These are phyloP conservation scores for roundworm (Caenorhabditis elegans) DNA, from an alignment of 1,140 invertebrate species.

Conservation along the genomic window WBcel235 BX284604.4:17298501-17299000, in stretches of 20 bases:
- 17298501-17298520: background rate
- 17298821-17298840: slow-evolving; percentile 76
- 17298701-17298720: background rate
- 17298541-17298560: background rate
- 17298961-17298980: slow-evolving; percentile 72
- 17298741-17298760: slow-evolving; percentile 96
- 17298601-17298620: background rate
- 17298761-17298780: slow-evolving; percentile 91
- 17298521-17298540: background rate
- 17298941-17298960: slow-evolving; percentile 90
- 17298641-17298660: background rate
- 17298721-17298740: slow-evolving; percentile 67
- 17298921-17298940: slow-evolving; percentile 95
- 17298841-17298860: too few species aligned
- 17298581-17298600: background rate
- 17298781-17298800: slow-evolving; percentile 88
- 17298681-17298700: background rate
- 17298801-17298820: slow-evolving; percentile 85
- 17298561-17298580: background rate
- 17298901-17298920: slow-evolving; percentile 93
- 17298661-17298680: background rate
- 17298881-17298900: slow-evolving; percentile 76
- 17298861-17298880: too few species aligned
- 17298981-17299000: slow-evolving; percentile 92
- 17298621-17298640: background rate